These are phyloP conservation scores for Leiothrix lutea DNA, from an alignment of 2,113 vertebrate species.

Conservation along the genomic window DNA sequence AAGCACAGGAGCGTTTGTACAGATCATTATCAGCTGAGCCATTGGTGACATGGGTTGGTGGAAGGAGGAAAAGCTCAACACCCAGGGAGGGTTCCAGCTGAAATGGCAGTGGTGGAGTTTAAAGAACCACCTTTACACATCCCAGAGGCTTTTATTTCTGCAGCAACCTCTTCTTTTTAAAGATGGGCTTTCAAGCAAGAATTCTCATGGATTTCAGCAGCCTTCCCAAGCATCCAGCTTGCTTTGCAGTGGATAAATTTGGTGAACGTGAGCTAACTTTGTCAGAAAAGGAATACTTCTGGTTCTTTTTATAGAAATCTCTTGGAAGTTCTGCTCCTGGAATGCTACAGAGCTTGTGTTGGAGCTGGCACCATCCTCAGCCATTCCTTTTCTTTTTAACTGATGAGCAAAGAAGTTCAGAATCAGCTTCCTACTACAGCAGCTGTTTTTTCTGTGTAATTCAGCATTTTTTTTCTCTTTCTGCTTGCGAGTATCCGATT, in stretches of 20 bases:
- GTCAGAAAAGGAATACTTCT: not conserved
- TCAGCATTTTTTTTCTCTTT: conserved; percentile 27
- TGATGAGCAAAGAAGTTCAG: conserved; percentile 31
- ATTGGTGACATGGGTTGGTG: not conserved
- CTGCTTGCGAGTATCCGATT: not conserved
- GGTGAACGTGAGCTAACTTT: not conserved
- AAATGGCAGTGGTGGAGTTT: not conserved
- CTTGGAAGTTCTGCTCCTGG: not conserved
- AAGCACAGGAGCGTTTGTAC: not conserved
- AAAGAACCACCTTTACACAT: not conserved
- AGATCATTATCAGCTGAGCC: not conserved
- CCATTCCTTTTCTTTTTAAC: not conserved
- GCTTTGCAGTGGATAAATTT: not conserved
- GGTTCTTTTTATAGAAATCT: not conserved
- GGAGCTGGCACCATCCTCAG: not conserved
- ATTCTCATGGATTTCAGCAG: not conserved
- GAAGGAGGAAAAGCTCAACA: not conserved
- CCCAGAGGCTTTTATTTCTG: not conserved
- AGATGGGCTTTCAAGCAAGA: not conserved
- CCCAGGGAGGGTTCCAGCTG: not conserved
- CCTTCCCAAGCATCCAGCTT: not conserved
- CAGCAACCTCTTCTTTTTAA: not conserved
- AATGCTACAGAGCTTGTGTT: not conserved
- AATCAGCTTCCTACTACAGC: conserved; percentile 38
- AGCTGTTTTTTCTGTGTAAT: conserved; percentile 42